Percentiles rank a stretch among this genome's conserved stretches.
Conservation (phyloP, 2,113 vertebrate genomes). For the Prochilodus magdalenae region DNA sequence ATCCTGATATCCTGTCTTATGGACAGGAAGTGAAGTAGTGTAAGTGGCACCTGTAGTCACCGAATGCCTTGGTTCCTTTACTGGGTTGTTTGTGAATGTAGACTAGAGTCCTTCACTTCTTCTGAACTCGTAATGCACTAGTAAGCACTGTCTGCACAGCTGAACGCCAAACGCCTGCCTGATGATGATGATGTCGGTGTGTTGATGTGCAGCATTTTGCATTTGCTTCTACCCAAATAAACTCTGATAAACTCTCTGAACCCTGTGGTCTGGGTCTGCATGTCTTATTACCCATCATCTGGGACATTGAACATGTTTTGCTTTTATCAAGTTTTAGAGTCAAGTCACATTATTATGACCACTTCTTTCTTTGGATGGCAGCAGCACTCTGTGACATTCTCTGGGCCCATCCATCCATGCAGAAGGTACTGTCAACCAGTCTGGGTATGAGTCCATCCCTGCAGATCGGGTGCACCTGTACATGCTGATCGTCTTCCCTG, state of each 20-base stretch:
- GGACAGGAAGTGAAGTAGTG: too few species aligned
- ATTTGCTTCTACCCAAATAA: conserved; percentile 7
- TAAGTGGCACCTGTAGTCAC: conserved; percentile 21
- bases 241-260: not conserved
- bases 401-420: too few species aligned
- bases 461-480: too few species aligned
- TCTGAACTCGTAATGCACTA: conserved; percentile 20
- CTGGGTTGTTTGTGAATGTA: conserved; percentile 15
- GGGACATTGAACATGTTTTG: too few species aligned
- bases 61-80: conserved; percentile 8
- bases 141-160: conserved; percentile 15
- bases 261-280: not conserved
- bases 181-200: conserved; percentile 20
- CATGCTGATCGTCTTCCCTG: too few species aligned
- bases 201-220: conserved; percentile 4
- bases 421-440: too few species aligned
- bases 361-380: too few species aligned
- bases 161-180: conserved; percentile 1
- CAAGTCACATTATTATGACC: too few species aligned
- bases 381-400: too few species aligned
- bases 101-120: conserved; percentile 4
- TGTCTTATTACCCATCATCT: too few species aligned
- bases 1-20: not conserved
- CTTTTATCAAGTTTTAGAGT: too few species aligned
- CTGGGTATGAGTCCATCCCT: too few species aligned